A percentile compares a stretch with the other conserved stretches of the same genome.
phyloP scores from a whole-genome alignment of 1,140 invertebrate genomes.

The Dendrolimus punctatus region DNA sequence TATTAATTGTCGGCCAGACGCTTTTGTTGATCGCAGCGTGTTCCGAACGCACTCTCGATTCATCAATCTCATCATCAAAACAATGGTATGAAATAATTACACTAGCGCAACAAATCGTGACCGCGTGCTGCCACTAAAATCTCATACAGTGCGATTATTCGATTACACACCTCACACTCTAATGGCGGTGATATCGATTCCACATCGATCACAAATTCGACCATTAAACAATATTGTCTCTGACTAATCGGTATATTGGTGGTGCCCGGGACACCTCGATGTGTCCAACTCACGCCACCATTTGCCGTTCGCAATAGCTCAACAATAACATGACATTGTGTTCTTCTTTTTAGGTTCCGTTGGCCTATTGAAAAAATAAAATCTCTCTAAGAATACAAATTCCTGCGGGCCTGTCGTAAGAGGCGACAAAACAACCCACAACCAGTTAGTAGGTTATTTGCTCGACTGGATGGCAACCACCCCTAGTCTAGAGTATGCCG shows the following conservation, averaged over 20 bases:
- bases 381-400: no score
- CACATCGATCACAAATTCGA: conserved; percentile 4
- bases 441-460: no score
- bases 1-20: conserved; percentile 25
- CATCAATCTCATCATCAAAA: conserved; percentile 52
- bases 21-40: conserved; percentile 26
- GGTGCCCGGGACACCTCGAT: neutral
- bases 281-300: neutral
- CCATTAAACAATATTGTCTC: conserved; percentile 48
- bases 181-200: conserved; percentile 32
- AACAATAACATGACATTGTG: no score
- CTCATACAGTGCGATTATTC: conserved; percentile 33
- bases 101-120: conserved; percentile 39
- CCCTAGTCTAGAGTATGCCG: no score
- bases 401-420: no score
- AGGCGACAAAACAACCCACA: no score
- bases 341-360: no score
- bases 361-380: no score
- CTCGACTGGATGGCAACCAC: no score
- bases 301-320: no score
- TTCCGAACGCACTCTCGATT: conserved; percentile 28
- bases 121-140: conserved; percentile 34
- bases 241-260: conserved; percentile 31
- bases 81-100: conserved; percentile 37
- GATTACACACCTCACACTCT: conserved; percentile 51